Conservation (phyloP, 2,113 vertebrate species). For the Mastomys natalensis region DNA sequence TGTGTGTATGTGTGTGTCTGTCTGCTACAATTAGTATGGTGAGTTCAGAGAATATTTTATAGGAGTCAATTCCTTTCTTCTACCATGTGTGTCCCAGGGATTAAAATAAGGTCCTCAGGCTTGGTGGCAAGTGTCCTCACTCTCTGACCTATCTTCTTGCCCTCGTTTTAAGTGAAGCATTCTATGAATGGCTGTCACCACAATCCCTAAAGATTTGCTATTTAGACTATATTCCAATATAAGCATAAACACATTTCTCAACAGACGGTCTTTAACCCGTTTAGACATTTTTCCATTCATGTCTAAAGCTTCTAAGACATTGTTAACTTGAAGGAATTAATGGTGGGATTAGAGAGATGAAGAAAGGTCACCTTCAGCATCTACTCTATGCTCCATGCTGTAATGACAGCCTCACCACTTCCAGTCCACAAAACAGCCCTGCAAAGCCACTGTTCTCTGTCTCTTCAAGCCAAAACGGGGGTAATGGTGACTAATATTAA, state of each 20-base stretch:
- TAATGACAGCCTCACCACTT: not conserved
- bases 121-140: not conserved
- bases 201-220: slow-evolving; percentile 67
- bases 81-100: not conserved
- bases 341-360: not conserved
- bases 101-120: not conserved
- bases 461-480: not conserved
- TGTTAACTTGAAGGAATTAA: not conserved
- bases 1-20: not conserved
- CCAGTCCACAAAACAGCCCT: not conserved
- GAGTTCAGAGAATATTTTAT: not conserved
- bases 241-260: slow-evolving; percentile 44
- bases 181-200: slow-evolving; percentile 70
- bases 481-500: not conserved
- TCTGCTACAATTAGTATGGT: not conserved
- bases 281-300: slow-evolving; percentile 45
- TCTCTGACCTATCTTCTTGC: not conserved
- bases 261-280: slow-evolving; percentile 1
- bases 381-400: rapidly evolving
- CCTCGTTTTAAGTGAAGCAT: slow-evolving; percentile 81
- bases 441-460: not conserved
- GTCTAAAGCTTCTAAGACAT: slow-evolving; percentile 63
- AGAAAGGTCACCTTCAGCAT: not conserved
- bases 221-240: slow-evolving; percentile 8
- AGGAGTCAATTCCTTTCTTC: not conserved